phyloP scores from a whole-genome alignment of 2,113 vertebrate genomes.

The Girardinichthys multiradiatus region DNA sequence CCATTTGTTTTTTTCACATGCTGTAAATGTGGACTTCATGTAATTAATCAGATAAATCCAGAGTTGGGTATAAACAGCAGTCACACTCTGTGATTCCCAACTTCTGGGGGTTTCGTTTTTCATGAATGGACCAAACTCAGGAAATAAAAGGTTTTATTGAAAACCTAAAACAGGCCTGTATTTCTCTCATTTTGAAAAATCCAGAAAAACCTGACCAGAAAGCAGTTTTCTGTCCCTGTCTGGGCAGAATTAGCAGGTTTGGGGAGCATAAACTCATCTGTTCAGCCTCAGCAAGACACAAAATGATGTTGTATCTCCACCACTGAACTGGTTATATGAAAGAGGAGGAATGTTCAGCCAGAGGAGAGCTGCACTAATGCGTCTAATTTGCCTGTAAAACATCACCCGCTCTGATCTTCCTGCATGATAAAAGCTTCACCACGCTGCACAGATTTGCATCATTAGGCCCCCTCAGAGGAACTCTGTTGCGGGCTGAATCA shows the following conservation, averaged over 20 bases:
- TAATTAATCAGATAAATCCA: too few relatives aligned
- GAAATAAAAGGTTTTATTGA: neutral
- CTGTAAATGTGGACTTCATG: too few relatives aligned
- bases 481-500: neutral
- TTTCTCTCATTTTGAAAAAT: too few relatives aligned
- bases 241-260: too few relatives aligned
- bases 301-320: neutral
- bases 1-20: too few relatives aligned
- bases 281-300: neutral
- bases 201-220: too few relatives aligned
- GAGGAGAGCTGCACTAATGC: neutral
- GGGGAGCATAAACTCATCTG: too few relatives aligned
- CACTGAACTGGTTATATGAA: neutral
- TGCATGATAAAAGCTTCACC: constrained; percentile 14
- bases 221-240: too few relatives aligned
- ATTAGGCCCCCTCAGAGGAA: neutral
- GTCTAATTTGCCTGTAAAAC: constrained; percentile 19
- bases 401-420: constrained; percentile 6
- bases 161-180: neutral
- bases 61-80: too few relatives aligned
- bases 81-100: too few relatives aligned
- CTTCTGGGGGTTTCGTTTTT: too few relatives aligned
- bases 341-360: neutral
- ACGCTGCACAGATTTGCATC: constrained; percentile 15
- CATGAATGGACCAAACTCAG: neutral